Evolutionary conservation across 2,888 invertebrate species (phyloP), one percentile per base, ranked within the genome.

Genomic region (Fabriciana adippe): DNA sequence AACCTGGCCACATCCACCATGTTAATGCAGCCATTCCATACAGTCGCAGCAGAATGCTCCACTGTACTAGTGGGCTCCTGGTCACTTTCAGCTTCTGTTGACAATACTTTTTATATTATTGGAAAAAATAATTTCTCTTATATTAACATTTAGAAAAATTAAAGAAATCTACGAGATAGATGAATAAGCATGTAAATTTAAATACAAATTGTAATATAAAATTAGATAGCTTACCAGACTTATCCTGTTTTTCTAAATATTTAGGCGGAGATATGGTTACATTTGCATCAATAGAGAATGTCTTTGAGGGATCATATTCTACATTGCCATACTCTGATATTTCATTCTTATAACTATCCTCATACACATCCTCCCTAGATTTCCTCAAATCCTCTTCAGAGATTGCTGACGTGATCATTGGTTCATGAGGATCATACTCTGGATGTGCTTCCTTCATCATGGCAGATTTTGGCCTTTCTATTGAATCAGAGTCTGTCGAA

Each of bases 1-100:
- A 98, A 97, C 76, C 97, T 95, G 0, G 97, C 96, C 0, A 98
- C 97, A 80, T 98, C 98, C 6, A 96, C 95, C 97, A 98, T 98
- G 79, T 95, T 96, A 8, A 98, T 95, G 73, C 95, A 95, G 1
- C 98, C 98, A 69, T 95, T 95, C 97, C 97, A 97, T 45, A 96
- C 93, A 0, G 93, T 93, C 0, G 92, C 90, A 1, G 88, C 83
- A 0, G 92, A 82, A 68, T 85, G 84, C 8, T 93, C 92, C 4
- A 97, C 96, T 6, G 97, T 97, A 54, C 97, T 97, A 66, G 94
- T 95, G 0, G 97, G 97, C 79, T 97, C 97, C 78, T 96, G 95
- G 79, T 97, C 97, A 77, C 95, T 94, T 77, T 95, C 95, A 68
- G 92, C 93, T 84, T 94, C 94, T 80, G 82, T 62, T 79, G 74